phyloP scores from a whole-genome alignment of 2,113 vertebrate genomes.

The Herpetotheres cachinnans region DNA sequence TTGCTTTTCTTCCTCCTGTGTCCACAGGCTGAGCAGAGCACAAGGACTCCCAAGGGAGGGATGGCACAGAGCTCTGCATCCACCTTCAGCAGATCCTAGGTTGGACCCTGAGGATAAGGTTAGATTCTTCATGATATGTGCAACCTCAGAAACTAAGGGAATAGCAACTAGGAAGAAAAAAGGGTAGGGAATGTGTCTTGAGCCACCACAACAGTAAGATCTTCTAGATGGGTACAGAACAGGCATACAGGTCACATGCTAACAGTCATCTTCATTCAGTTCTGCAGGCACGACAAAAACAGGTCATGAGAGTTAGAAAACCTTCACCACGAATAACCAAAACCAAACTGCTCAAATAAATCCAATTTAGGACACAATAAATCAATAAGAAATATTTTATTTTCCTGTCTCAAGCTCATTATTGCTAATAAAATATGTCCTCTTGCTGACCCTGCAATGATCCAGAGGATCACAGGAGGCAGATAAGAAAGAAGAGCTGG shows the following conservation, averaged over 20 bases:
- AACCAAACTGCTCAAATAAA: constrained; percentile 33
- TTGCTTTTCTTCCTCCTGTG: background rate
- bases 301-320: background rate
- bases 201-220: background rate
- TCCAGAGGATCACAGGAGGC: background rate
- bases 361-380: constrained; percentile 24
- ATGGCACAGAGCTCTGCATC: background rate
- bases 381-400: constrained; percentile 26
- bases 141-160: background rate
- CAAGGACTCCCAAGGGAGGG: background rate
- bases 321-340: background rate
- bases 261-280: background rate
- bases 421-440: constrained; percentile 45
- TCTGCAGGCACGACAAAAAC: background rate
- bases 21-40: background rate
- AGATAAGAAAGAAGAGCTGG: constrained; percentile 12
- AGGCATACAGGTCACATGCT: background rate
- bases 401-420: constrained; percentile 38
- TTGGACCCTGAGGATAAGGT: background rate
- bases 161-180: background rate
- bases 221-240: background rate
- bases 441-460: constrained; percentile 22
- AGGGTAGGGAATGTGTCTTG: background rate
- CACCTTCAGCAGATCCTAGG: background rate
- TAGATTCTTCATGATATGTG: background rate